Conservation (phyloP, 2,797 vertebrate genomes). For the Ptychobarbus kaznakovi region DNA sequence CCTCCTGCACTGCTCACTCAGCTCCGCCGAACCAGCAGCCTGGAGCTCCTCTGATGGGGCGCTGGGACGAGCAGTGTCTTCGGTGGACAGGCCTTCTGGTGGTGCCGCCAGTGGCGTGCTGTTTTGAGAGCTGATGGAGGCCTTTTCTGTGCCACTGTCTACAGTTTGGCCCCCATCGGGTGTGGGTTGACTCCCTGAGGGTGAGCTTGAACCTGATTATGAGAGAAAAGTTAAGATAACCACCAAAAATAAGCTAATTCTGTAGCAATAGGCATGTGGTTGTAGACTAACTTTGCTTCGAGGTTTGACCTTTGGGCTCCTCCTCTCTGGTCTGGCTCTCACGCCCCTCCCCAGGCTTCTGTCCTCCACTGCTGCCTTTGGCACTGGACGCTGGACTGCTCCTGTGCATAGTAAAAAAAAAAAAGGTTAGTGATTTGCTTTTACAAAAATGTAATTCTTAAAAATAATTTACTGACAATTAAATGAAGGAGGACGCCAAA, state of each 20-base stretch:
- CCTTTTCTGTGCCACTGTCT: constrained; percentile 45
- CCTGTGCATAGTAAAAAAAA: constrained; percentile 71
- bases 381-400: constrained; percentile 89
- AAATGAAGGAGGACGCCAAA: not conserved
- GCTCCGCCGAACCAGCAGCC: constrained; percentile 64
- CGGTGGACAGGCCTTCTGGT: constrained; percentile 56
- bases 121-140: constrained; percentile 53
- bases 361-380: constrained; percentile 81
- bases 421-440: not conserved
- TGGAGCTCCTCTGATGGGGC: constrained; percentile 58
- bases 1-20: constrained; percentile 71
- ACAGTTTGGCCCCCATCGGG: constrained; percentile 40
- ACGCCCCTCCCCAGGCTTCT: constrained; percentile 78
- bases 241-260: not conserved
- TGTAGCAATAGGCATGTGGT: not conserved
- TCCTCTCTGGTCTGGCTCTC: constrained; percentile 69
- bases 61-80: not conserved
- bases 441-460: not conserved
- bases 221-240: not conserved
- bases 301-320: constrained; percentile 66
- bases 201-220: constrained; percentile 44
- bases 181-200: constrained; percentile 56
- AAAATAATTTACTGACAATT: not conserved
- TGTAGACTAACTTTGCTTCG: constrained; percentile 77
- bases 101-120: constrained; percentile 34